phyloP scores from a whole-genome alignment of 2,113 vertebrate genomes.

The Trinectes maculatus region DNA sequence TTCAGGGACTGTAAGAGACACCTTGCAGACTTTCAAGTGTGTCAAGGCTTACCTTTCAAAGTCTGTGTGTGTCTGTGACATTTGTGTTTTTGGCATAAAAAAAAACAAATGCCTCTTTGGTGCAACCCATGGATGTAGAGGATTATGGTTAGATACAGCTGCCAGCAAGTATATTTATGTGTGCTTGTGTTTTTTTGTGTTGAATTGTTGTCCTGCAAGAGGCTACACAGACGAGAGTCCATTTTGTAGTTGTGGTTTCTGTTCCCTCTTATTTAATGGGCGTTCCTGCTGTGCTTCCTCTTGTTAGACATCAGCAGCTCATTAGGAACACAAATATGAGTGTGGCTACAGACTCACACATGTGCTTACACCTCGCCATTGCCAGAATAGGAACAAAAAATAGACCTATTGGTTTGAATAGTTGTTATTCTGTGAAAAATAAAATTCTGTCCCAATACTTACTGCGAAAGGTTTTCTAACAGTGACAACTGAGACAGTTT shows the following conservation, averaged over 20 bases:
- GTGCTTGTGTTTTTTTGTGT: constrained; percentile 25
- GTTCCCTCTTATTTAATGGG: constrained; percentile 34
- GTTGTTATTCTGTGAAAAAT: neutral
- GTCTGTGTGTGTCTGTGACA: neutral
- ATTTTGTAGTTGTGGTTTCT: constrained; percentile 27
- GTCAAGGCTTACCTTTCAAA: too few species aligned
- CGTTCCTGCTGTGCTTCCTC: constrained; percentile 47
- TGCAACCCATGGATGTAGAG: constrained; percentile 37
- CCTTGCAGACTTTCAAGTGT: constrained; percentile 28
- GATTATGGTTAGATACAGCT: constrained; percentile 40
- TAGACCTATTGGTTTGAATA: neutral
- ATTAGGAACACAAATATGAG: constrained; percentile 42
- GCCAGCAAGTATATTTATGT: constrained; percentile 7
- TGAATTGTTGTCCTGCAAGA: constrained; percentile 22
- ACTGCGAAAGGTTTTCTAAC: neutral
- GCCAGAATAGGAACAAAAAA: neutral
- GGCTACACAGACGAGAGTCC: constrained; percentile 27
- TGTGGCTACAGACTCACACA: constrained; percentile 5
- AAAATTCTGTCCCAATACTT: neutral
- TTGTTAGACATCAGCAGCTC: constrained; percentile 55
- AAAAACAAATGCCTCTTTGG: constrained; percentile 29
- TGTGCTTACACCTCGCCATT: constrained; percentile 4
- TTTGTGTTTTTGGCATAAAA: constrained; percentile 39
- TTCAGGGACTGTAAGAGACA: constrained; percentile 48
- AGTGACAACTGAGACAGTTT: neutral